Percentiles rank a stretch among this genome's conserved stretches.
phyloP scores from a whole-genome alignment of 2,113 vertebrate genomes.

The Coryphaenoides rupestris region DNA sequence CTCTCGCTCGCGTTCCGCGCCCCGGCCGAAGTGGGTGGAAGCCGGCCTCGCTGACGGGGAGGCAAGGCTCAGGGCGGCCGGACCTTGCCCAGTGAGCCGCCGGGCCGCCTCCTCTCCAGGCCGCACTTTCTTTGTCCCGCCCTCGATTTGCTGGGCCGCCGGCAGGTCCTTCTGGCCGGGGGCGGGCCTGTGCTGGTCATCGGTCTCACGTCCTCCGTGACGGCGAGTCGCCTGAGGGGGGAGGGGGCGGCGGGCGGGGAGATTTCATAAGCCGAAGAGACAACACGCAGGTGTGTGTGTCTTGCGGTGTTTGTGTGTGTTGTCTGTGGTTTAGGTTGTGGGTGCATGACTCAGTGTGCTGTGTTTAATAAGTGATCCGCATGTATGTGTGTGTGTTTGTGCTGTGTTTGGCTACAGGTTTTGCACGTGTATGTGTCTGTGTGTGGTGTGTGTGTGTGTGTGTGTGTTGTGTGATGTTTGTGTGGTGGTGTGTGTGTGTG shows the following conservation, averaged over 20 bases:
- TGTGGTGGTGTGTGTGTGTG: too few species aligned
- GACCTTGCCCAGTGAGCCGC: constrained; percentile 80
- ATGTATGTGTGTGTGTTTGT: background rate
- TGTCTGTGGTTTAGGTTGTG: background rate
- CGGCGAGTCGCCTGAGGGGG: constrained; percentile 73
- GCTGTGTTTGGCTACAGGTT: background rate
- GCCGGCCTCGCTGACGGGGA: constrained; percentile 53
- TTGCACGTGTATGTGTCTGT: background rate
- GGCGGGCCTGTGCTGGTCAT: constrained; percentile 70
- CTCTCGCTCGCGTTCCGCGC: constrained; percentile 76
- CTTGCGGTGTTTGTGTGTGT: background rate
- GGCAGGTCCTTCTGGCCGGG: constrained; percentile 76
- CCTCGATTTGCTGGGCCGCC: constrained; percentile 78
- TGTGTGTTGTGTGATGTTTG: background rate
- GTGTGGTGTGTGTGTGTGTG: background rate
- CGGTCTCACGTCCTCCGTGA: constrained; percentile 85
- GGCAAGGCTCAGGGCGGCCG: constrained; percentile 64
- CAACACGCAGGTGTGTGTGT: background rate
- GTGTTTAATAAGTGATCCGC: too few species aligned
- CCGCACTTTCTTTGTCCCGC: constrained; percentile 60
- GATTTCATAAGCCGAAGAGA: too few species aligned
- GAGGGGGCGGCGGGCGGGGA: too few species aligned
- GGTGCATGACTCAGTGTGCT: background rate
- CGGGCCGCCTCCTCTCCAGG: constrained; percentile 86
- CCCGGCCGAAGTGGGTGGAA: constrained; percentile 66